Evolutionary conservation across 2,888 invertebrate species (phyloP), one percentile per base, ranked within the genome.

Genomic region (Epirrita christyi): DNA sequence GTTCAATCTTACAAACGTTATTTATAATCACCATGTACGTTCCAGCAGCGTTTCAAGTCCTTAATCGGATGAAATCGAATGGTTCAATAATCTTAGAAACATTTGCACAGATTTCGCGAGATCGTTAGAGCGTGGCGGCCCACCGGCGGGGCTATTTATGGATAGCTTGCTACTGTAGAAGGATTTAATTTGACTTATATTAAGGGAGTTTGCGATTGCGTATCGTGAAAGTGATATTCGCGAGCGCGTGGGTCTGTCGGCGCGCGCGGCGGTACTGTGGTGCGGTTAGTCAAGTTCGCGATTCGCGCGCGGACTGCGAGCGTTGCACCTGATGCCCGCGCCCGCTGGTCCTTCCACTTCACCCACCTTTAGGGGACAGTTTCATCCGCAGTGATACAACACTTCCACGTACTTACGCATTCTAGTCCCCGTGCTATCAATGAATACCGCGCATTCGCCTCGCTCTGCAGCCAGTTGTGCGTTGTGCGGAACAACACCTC

Each of bases 241-340:
- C 86, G 78, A 80, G 86, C 91, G 90, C 88, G 88, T 88, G 81
- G 83, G 84, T 77, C 72, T 75, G 80, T 59, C 85, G 83, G 81
- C 81, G 88, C 85, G 83, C 91, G 89, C 85, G 81, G 78, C 78
- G 81, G 81, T 81, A 88, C 88, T 89, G 86, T 70, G 75, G 55
- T 50, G 41, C 29, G 36, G 45, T 40, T 32, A 32, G 9, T 7
- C 32, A 32, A 32, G 32, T 32, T 32, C 9, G 8, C 32, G 32
- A 32, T 7, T 70, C 61, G 62, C 67, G 65, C 69, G 63, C 63
- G 61, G 61, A 67, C 70, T 43, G 75, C 80, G 85, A 76, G 74
- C 87, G 76, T 84, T 36, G 32, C 32, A 32, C 89, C 85, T 86
- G 86, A 85, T 77, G 72, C 67, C 76, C 78, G 75, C 78, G 72